Conservation (phyloP, 1,140 invertebrate species). For the Amphibalanus amphitrite region DNA sequence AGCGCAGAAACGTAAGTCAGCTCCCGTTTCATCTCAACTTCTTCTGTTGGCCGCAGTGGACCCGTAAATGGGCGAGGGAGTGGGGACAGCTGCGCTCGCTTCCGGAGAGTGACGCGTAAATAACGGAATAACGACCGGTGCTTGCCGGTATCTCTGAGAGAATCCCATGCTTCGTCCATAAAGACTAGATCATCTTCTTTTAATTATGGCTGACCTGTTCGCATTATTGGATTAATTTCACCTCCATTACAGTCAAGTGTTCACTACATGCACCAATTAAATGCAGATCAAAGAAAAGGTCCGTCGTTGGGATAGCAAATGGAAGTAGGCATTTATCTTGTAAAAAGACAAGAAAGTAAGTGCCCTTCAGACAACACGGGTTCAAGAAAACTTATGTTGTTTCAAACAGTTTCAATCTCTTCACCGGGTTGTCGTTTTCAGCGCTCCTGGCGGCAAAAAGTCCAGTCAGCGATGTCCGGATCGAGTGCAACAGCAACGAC, state of each 20-base stretch:
- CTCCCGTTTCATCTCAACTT: background rate
- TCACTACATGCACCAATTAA: too few relatives aligned
- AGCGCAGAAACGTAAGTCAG: background rate
- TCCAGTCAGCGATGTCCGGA: conserved; percentile 37
- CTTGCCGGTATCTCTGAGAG: background rate
- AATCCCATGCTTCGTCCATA: background rate
- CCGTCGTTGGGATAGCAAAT: too few relatives aligned
- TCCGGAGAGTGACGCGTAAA: background rate
- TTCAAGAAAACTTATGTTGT: too few relatives aligned
- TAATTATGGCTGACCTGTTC: too few relatives aligned
- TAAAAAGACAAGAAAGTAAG: too few relatives aligned
- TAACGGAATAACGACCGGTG: background rate
- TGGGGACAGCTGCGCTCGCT: background rate
- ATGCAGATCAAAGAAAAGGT: too few relatives aligned
- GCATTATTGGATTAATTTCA: too few relatives aligned
- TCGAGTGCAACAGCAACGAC: conserved; percentile 49
- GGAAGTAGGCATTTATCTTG: too few relatives aligned
- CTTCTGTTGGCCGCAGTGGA: background rate
- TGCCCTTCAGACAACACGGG: too few relatives aligned
- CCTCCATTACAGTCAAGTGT: too few relatives aligned
- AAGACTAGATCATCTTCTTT: too few relatives aligned
- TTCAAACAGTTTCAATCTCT: too few relatives aligned
- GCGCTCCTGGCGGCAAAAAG: conserved; percentile 21
- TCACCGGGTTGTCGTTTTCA: background rate
- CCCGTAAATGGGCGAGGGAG: background rate